Evolutionary conservation across 92 coral and sea anemone genomes (phyloP).

Genomic region (Phenganax marumi): DNA sequence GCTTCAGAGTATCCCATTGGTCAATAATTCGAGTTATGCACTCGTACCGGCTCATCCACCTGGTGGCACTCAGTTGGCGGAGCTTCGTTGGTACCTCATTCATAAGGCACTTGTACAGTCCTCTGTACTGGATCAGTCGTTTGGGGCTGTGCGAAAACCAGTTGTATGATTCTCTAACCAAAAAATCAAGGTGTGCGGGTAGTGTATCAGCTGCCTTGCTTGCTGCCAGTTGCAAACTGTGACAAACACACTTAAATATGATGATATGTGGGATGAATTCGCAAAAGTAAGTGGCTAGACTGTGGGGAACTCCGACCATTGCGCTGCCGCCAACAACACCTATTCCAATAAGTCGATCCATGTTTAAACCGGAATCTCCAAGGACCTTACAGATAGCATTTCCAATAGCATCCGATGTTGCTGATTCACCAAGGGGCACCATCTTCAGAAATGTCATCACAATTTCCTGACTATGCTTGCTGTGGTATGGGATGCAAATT

Average conservation of each 20-base stretch:
- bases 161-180: constrained; percentile 28
- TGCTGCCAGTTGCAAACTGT: constrained; percentile 33
- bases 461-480: constrained; percentile 11
- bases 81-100: constrained; percentile 25
- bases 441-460: constrained; percentile 18
- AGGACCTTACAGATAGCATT: constrained; percentile 23
- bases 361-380: constrained; percentile 15
- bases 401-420: constrained; percentile 31
- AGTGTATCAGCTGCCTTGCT: constrained; percentile 25
- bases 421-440: constrained; percentile 25
- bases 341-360: constrained; percentile 22
- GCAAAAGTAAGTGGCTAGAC: constrained; percentile 25
- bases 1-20: constrained; percentile 26
- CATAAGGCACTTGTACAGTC: constrained; percentile 8
- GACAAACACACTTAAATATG: constrained; percentile 28
- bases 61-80: constrained; percentile 26
- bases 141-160: constrained; percentile 19
- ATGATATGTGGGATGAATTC: constrained; percentile 9
- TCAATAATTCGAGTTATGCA: constrained; percentile 19
- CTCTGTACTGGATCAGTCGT: constrained; percentile 22
- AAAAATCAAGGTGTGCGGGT: constrained; percentile 32
- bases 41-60: constrained; percentile 34
- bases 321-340: constrained; percentile 17
- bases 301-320: constrained; percentile 20
- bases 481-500: constrained; percentile 16